Base-by-base conservation (phyloP, 2,888 invertebrate genomes). In the Drosophila stalkeri region DNA sequence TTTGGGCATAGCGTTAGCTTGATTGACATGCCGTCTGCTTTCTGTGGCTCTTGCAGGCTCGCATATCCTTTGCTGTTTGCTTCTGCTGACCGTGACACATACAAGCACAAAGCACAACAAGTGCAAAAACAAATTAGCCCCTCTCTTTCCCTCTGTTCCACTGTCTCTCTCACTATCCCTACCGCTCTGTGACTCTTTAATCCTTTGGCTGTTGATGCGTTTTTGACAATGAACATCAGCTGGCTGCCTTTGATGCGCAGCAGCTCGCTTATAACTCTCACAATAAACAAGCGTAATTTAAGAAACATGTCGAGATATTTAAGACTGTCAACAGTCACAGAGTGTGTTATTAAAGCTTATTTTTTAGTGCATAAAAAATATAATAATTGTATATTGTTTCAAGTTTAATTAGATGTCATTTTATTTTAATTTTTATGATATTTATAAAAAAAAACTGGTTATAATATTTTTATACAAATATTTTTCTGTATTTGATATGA, bases 181-280 rank as follows among this genome's bases (percentile, higher is more conserved):
- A 37, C 5, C 16, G 20, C n/a, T 9, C 49, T 23, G 68, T 43
- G 55, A 61, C 43, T 18, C 41, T 39, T 52, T 41, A 31, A 49
- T 27, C 39, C 49, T 49, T 49, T 49, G 31, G 33, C 7, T 27
- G 52, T 35, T 77, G 72, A 87, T 87, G 78, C 72, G 69, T 87
- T 88, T 84, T 78, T 87, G 84, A 88, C 86, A 82, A 80, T 85
- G 86, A 85, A 80, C 88, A 75, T 74, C 88, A 82, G 72, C 71
- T 74, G 78, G 49, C 47, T 64, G 61, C 31, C 54, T 51, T 44
- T 61, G 75, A 52, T 54, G 71, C 31, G 31, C 49, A 57, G 64
- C 47, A 56, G 35, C 64, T 63, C 71, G 60, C 55, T 46, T 57
- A 46, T 52, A 65, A 33, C 49, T 27, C 44, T 55, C 23, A 54